Base-by-base conservation (phyloP, 2,797 vertebrate species). In the Gadopsis marmoratus region DNA sequence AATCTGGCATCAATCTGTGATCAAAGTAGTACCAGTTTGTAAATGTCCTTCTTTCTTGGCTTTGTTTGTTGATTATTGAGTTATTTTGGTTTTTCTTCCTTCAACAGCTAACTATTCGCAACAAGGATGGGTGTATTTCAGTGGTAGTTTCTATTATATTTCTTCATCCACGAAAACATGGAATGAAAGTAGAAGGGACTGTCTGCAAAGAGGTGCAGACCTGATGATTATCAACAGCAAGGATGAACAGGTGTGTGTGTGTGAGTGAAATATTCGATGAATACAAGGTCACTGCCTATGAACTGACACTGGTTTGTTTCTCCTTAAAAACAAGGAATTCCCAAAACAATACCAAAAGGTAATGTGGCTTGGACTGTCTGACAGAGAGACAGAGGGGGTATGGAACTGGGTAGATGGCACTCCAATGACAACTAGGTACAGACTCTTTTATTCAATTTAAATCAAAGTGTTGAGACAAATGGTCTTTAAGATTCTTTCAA, bases 361-460 rank as follows among this genome's bases (percentile, higher is more conserved):
- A 3, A 11, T 70, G 11, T 89, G 86, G 81, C 68, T 79, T 37
- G 81, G 76, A 71, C 62, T 83, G 50, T 71, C 67, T 37, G 67
- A 76, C 50, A 3, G 3, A 31, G 50, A 14, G 5, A 67, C 2
- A 16, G 72, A 72, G 4, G 37, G 62, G 16, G 39, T 1, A 23
- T 83, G 81, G 81, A 76, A 68, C 67, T 92, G 86, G 89, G 81
- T 91, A n/a, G 80, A 90, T 0, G 26, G 2, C 26, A 26, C 26
- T 26, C 26, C 26, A 26, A 26, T 26, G 26, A 26, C 26, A 26
- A 26, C 3, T 72, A 79, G 81, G 82, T 88, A 53, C 48, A 37
- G 7, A 60, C 14, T 53, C 0, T 29, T 55, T 55, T 14, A 33
- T 19, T 33, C 26, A 7, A 33, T 10, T 33, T 13, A 7, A 55